phyloP scores from a whole-genome alignment of 2,797 vertebrate species.

The Distichodus sexfasciatus region DNA sequence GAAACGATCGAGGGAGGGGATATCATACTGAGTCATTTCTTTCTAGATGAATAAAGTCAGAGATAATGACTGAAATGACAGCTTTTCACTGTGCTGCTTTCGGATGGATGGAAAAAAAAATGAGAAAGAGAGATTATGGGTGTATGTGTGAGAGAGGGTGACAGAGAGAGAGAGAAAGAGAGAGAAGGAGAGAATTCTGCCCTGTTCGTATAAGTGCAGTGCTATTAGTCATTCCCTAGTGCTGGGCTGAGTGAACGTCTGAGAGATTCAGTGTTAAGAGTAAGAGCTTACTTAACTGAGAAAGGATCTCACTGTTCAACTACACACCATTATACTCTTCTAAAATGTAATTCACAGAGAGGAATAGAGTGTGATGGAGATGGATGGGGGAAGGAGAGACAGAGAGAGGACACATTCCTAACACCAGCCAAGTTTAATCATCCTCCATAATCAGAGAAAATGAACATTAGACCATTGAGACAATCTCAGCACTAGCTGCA shows the following conservation, averaged over 20 bases:
- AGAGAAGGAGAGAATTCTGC: neutral
- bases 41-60: neutral
- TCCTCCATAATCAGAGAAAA: neutral
- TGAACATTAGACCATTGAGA: neutral
- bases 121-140: neutral
- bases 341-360: neutral
- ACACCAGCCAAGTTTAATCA: neutral
- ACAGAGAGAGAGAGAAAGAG: neutral
- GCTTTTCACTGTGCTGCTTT: conserved; percentile 5
- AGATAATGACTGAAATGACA: neutral
- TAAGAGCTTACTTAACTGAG: neutral
- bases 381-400: no score
- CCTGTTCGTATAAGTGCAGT: neutral
- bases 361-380: neutral
- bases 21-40: conserved; percentile 8
- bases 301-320: neutral
- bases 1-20: neutral
- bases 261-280: neutral
- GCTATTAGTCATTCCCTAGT: neutral
- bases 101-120: neutral
- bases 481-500: no score
- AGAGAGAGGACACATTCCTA: no score
- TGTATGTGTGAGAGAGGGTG: neutral
- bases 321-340: neutral
- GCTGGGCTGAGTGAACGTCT: neutral